These are phyloP conservation scores for Apodemia zela DNA, from an alignment of 2,888 invertebrate species.

Conservation along the genomic window DNA sequence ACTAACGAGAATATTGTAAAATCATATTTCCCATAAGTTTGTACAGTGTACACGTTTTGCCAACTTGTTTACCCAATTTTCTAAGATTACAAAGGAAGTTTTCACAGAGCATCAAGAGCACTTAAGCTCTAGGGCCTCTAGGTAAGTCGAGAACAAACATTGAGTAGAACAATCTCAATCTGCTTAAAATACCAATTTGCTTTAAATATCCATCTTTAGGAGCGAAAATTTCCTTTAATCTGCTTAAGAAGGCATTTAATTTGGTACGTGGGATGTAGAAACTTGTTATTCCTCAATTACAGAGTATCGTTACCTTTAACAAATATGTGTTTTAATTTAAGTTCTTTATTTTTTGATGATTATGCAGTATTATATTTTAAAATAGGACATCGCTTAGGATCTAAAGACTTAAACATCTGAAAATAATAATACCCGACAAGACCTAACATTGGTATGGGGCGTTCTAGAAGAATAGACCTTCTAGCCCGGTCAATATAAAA, in stretches of 20 bases:
- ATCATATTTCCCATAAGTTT: not conserved
- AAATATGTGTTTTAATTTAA: too few relatives aligned
- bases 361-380: too few relatives aligned
- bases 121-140: not conserved
- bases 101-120: not conserved
- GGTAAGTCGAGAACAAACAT: not conserved
- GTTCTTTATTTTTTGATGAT: too few relatives aligned
- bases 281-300: not conserved
- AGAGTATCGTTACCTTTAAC: too few relatives aligned
- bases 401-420: too few relatives aligned
- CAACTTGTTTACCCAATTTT: not conserved
- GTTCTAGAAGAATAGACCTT: too few relatives aligned
- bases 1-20: not conserved
- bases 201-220: not conserved
- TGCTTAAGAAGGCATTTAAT: not conserved
- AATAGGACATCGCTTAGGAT: too few relatives aligned
- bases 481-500: too few relatives aligned
- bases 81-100: not conserved
- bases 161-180: not conserved
- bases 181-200: not conserved
- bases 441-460: too few relatives aligned
- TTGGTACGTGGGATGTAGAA: not conserved
- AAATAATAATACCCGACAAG: too few relatives aligned
- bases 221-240: not conserved
- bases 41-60: not conserved